These are phyloP conservation scores for Epizoanthus rinbou DNA, from an alignment of 92 coral and sea anemone species.

Conservation along the genomic window DNA sequence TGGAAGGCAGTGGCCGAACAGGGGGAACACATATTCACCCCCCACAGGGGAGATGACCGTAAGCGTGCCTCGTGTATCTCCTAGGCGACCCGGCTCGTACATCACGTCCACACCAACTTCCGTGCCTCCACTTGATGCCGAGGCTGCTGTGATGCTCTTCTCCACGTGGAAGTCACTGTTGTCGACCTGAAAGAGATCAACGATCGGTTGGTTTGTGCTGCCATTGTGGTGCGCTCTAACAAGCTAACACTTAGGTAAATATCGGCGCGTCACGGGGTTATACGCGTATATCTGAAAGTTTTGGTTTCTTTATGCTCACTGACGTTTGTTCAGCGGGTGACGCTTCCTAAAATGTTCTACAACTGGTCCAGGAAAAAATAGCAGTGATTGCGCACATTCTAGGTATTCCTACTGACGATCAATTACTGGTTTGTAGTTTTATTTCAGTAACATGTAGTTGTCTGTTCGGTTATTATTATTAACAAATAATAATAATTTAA, in stretches of 20 bases:
- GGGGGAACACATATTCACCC: constrained; percentile 92
- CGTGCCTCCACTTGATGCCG: constrained; percentile 99
- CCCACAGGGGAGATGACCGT: constrained; percentile 79
- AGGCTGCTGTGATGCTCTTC: constrained; percentile 95
- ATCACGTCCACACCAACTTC: constrained; percentile 97
- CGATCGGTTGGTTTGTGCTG: neutral
- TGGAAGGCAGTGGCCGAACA: constrained; percentile 93
- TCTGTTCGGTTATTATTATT: no score
- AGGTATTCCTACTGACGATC: neutral
- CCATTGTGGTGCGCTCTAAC: neutral
- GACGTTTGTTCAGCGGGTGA: no score
- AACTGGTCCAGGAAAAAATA: no score
- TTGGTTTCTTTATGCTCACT: no score
- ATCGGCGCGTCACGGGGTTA: no score
- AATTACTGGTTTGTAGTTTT: no score
- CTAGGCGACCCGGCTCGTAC: constrained; percentile 93
- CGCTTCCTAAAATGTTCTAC: no score
- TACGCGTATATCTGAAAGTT: no score
- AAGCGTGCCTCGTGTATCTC: constrained; percentile 91
- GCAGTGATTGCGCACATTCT: no score
- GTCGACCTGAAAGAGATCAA: constrained; percentile 71
- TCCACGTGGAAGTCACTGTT: constrained; percentile 96
- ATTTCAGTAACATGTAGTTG: no score
- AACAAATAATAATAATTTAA: no score
- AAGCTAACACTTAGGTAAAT: neutral